A percentile compares a stretch with the other conserved stretches of the same genome.
Conservation (phyloP, 2,113 vertebrate species). For the Gnathonemus longibarbis region DNA sequence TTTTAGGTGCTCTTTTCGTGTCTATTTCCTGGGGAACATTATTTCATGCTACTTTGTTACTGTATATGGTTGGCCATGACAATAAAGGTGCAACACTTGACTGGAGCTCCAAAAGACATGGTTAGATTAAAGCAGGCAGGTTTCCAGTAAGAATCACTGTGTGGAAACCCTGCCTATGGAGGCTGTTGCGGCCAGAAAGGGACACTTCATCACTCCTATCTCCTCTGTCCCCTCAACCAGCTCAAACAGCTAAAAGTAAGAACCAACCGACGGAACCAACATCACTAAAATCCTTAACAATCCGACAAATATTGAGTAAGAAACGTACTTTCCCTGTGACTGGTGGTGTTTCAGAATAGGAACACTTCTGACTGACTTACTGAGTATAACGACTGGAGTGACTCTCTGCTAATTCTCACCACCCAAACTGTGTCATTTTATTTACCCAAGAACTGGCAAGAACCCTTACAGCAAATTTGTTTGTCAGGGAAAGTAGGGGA, state of each 20-base stretch:
- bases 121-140: neutral
- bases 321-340: neutral
- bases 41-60: neutral
- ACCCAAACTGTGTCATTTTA: slow-evolving; percentile 5
- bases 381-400: neutral
- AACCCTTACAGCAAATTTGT: slow-evolving; percentile 1
- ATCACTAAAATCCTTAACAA: neutral
- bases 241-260: neutral
- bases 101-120: neutral
- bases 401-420: neutral
- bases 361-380: neutral
- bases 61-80: neutral
- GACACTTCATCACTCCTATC: neutral
- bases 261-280: neutral
- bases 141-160: neutral
- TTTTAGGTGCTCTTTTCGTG: neutral
- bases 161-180: neutral
- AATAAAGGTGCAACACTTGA: too few species aligned
- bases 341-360: neutral
- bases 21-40: neutral
- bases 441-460: neutral
- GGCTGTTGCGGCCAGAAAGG: neutral
- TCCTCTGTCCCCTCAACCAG: neutral
- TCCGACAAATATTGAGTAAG: neutral
- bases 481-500: slow-evolving; percentile 1